Evolutionary conservation across 2,797 vertebrate species (phyloP), one percentile per base, ranked within the genome.

Genomic region (Clarias laeviceps): DNA sequence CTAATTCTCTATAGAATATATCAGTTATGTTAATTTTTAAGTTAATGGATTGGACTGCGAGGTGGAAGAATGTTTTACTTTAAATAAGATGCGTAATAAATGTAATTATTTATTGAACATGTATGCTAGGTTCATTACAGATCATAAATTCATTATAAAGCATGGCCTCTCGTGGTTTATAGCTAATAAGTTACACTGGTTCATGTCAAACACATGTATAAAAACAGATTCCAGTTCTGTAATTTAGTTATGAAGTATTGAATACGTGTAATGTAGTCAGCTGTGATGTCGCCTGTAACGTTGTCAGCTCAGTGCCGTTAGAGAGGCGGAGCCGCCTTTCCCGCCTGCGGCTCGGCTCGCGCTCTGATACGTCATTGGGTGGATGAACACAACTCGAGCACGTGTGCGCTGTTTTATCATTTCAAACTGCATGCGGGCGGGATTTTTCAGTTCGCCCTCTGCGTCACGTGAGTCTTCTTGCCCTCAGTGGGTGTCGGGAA

Each of bases 361-460:
- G 45, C 62, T 68, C 50, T 81, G 40, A 11, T 29, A 24, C 34
- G 80, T 89, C 77, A 95, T 95, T 95, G 94, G 94, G 81, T 89
- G 12, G 88, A 92, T 90, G 91, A 84, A 83, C 86, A 56, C 37
- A 34, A 20, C n/a, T 34, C 4, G 22, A 83, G 77, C 94, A 94
- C 91, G 89, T 94, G 94, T 78, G 91, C 68, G 24, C 32, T 93
- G 91, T 94, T 94, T 86, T 92, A 91, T 85, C 34, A 17, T 70
- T 90, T 95, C 93, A 93, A 94, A 95, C 87, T 34, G 83, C 93
- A 87, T 93, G 95, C 92, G 88, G 93, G 95, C 94, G 94, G 94
- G 94, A 93, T 74, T 34, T 91, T 84, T 32, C 34, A 22, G 57
- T 62, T 85, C 32, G 40, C 62, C 17, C 32, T 1, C n/a, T n/a